These are phyloP conservation scores for Eupithecia subumbrata DNA, from an alignment of 2,888 invertebrate genomes.

Conservation along the genomic window DNA sequence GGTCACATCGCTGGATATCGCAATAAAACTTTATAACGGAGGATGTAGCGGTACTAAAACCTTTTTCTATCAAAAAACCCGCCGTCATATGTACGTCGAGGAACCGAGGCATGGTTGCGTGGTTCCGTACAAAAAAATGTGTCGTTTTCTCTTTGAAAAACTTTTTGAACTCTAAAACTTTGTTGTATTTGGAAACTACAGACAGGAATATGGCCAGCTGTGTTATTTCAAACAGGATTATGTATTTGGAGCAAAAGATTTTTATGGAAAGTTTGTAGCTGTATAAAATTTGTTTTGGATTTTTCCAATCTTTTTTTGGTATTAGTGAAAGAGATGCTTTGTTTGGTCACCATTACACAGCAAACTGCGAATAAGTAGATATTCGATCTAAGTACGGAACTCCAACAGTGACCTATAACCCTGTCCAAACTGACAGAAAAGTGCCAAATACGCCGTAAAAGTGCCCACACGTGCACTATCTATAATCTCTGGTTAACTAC, in stretches of 20 bases:
- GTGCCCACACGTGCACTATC: constrained; percentile 21
- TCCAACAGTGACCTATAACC: constrained; percentile 4
- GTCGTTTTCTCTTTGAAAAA: constrained; percentile 2
- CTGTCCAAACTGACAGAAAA: constrained; percentile 25
- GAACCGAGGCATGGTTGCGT: not conserved
- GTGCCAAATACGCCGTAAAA: constrained; percentile 26
- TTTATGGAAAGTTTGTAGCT: not conserved
- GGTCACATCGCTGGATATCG: constrained; percentile 38
- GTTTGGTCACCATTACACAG: not conserved
- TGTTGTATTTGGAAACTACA: not conserved
- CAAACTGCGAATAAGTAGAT: not conserved
- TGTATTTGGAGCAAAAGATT: not conserved
- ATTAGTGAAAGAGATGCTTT: not conserved
- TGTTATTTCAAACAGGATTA: not conserved
- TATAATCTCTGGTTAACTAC: constrained; percentile 18
- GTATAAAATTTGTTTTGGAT: not conserved
- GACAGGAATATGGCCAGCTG: not conserved
- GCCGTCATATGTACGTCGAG: constrained; percentile 22
- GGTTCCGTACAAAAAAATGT: constrained; percentile 25
- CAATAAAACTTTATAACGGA: constrained; percentile 48
- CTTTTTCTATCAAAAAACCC: constrained; percentile 45
- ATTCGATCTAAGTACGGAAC: not conserved
- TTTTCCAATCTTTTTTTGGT: not conserved
- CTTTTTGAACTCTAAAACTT: constrained; percentile 2
- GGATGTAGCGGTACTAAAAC: constrained; percentile 45